A percentile compares a stretch with the other conserved stretches of the same genome.
Evolutionary conservation across 2,888 invertebrate species (phyloP).

Genomic region (Malachius bipustulatus): DNA sequence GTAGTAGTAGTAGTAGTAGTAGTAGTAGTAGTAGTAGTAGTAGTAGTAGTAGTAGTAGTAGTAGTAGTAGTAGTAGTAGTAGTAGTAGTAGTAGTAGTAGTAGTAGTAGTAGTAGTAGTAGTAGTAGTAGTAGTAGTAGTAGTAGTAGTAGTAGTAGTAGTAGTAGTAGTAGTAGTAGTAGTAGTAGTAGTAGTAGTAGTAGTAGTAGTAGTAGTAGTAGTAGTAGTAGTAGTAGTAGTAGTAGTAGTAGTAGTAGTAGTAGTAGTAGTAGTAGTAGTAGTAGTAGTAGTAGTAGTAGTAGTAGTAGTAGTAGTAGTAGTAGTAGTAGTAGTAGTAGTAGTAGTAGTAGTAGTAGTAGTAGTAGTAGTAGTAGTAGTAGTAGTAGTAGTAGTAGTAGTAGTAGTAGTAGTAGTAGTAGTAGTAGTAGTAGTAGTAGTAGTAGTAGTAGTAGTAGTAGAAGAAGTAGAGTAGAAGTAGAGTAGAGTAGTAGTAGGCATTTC

Average conservation of each 20-base stretch:
- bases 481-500: too few species aligned
- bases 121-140: constrained; percentile 8
- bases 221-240: constrained; percentile 8
- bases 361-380: constrained; percentile 10
- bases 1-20: constrained; percentile 8
- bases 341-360: constrained; percentile 10
- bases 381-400: constrained; percentile 10
- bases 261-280: constrained; percentile 9
- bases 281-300: constrained; percentile 10
- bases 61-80: constrained; percentile 8
- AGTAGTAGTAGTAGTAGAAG: constrained; percentile 10
- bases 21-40: constrained; percentile 8
- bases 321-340: constrained; percentile 10
- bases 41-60: constrained; percentile 8
- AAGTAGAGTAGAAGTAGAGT: constrained; percentile 9
- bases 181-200: constrained; percentile 8
- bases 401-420: constrained; percentile 10
- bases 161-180: constrained; percentile 8
- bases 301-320: constrained; percentile 10
- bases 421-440: constrained; percentile 10
- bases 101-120: constrained; percentile 8
- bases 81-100: constrained; percentile 8
- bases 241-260: constrained; percentile 8
- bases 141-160: constrained; percentile 8
- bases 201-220: constrained; percentile 8